A percentile compares a stretch with the other conserved stretches of the same genome.
phyloP scores from a whole-genome alignment of 2,888 invertebrate species.

The Tenthredo notha region DNA sequence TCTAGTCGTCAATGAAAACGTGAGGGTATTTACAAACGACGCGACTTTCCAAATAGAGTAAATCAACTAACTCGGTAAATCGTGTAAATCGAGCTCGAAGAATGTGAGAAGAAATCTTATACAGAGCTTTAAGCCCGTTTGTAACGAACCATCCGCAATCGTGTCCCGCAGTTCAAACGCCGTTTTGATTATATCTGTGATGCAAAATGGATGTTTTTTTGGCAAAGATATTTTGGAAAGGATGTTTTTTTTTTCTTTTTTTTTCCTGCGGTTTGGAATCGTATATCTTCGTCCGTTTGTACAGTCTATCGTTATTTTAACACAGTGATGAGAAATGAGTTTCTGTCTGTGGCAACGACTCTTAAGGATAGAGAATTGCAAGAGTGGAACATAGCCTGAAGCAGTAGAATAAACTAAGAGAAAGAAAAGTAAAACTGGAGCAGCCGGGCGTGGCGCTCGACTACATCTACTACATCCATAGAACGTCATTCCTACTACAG shows the following conservation, averaged over 20 bases:
- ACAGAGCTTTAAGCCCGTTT: not conserved
- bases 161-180: not conserved
- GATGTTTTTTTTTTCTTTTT: too few relatives aligned
- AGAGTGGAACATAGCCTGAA: not conserved
- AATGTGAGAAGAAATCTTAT: slow-evolving; percentile 34
- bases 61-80: not conserved
- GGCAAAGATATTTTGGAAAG: not conserved
- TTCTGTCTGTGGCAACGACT: not conserved
- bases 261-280: too few relatives aligned
- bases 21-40: slow-evolving; percentile 24
- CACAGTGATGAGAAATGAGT: not conserved
- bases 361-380: slow-evolving; percentile 8
- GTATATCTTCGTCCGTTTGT: not conserved
- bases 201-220: not conserved
- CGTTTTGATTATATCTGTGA: not conserved
- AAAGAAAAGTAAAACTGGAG: slow-evolving; percentile 44
- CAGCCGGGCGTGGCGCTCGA: slow-evolving; percentile 46
- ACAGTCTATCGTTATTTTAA: not conserved
- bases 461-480: slow-evolving; percentile 31
- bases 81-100: slow-evolving; percentile 28
- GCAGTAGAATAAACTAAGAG: slow-evolving; percentile 10
- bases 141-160: not conserved
- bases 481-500: not conserved
- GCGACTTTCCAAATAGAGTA: not conserved
- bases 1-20: slow-evolving; percentile 47